Base-by-base conservation (phyloP, 2,888 invertebrate genomes). In the Ichneumon xanthorius region DNA sequence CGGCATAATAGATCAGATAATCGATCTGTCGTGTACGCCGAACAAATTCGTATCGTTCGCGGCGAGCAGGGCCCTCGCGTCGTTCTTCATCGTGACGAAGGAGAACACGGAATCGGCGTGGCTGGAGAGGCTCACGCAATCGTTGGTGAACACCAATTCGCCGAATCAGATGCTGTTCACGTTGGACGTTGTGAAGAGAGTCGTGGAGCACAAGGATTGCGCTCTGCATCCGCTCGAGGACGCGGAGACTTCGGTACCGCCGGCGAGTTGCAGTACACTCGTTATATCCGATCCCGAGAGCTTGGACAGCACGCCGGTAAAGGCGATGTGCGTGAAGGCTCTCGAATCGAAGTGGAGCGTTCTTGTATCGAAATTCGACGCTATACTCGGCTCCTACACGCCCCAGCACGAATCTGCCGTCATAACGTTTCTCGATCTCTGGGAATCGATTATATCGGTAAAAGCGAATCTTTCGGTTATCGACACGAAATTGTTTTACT, bases 391-490 rank as follows among this genome's bases (percentile, higher is more conserved):
- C 65, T 94, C 94, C 2, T 95, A 94, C 85, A 93, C 94, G 6
- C 92, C 93, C 2, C 94, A 94, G 45, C 94, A 95, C 86, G 95
- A 95, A 87, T 94, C 94, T 11, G 94, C 95, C 1, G 94, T 95
- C 2, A 93, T 98, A 78, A 97, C 97, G 71, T 98, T 98, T 93
- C 95, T 98, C 87, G 96, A 97, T 75, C 94, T 98, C 53, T 98
- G 98, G 98, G 97, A 98, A 92, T 97, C 97, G 88, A 97, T 98
- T 22, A 98, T 98, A 92, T 98, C 98, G 78, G 98, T 98, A 0
- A 97, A 97, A 94, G 97, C 98, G 30, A 98, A 98, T 95, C 95
- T 98, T 78, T 98, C 98, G 63, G 97, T 98, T 40, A 97, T 97
- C 87, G 98, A 98, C 92, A 98, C 98, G 0, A 97, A 98, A 93